Evolutionary conservation across 30 jellyfish, hydroid and myxozoan genomes (phyloP).

Genomic region (Pelagia noctiluca): DNA sequence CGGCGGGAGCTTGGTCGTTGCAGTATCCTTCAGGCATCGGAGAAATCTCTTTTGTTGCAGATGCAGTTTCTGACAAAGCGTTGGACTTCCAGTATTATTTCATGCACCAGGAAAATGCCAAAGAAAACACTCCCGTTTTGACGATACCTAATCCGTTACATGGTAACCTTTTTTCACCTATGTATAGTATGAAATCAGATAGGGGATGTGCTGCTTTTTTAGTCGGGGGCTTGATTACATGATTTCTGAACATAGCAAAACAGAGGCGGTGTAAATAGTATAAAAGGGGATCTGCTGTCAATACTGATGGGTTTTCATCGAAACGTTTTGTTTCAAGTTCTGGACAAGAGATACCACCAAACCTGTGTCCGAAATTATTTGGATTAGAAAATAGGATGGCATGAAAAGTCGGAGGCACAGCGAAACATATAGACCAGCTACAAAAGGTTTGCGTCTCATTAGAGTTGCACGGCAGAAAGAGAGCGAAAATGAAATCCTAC

Average conservation of each 20-base stretch:
- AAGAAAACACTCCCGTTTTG: conserved; percentile 32
- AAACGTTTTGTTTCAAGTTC: too few relatives aligned
- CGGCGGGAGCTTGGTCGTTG: conserved; percentile 47
- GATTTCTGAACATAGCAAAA: neutral
- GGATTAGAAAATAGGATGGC: too few relatives aligned
- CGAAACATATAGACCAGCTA: too few relatives aligned
- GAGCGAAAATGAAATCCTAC: too few relatives aligned
- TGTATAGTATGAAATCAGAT: too few relatives aligned
- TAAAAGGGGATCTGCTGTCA: neutral
- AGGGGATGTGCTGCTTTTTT: conserved; percentile 12
- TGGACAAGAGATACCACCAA: too few relatives aligned
- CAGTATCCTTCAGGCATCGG: conserved; percentile 45
- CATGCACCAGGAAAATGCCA: conserved; percentile 49
- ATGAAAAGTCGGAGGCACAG: too few relatives aligned
- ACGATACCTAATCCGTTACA: conserved; percentile 20
- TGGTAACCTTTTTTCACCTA: too few relatives aligned
- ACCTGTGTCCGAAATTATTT: too few relatives aligned
- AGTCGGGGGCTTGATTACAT: neutral
- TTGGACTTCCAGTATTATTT: conserved; percentile 50
- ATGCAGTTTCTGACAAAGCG: conserved; percentile 56
- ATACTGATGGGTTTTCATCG: neutral
- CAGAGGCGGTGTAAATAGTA: too few relatives aligned
- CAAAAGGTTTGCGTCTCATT: too few relatives aligned
- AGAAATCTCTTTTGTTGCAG: conserved; percentile 8
- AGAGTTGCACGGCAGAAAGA: too few relatives aligned